Evolutionary conservation across 2,113 vertebrate genomes (phyloP).

Genomic region (Hipposideros armiger): DNA sequence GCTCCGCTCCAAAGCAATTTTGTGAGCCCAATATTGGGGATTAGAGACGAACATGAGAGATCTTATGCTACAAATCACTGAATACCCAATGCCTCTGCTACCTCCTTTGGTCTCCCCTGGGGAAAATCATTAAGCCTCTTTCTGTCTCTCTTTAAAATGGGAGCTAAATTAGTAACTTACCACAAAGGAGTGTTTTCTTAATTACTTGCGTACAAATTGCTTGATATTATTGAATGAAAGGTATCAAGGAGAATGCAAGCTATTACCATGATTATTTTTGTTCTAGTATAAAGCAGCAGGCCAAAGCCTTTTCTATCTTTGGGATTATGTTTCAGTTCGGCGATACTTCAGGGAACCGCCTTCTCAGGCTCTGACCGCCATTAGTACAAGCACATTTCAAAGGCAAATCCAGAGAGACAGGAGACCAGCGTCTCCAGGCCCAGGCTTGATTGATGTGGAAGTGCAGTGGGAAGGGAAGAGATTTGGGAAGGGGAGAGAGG

Average conservation of each 20-base stretch:
- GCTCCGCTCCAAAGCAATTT: constrained; percentile 73
- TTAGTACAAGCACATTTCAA: constrained; percentile 64
- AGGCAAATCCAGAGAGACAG: background rate
- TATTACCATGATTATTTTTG: constrained; percentile 76
- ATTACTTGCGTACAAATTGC: constrained; percentile 77
- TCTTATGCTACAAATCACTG: constrained; percentile 75
- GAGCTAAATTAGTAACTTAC: constrained; percentile 79
- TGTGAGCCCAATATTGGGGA: constrained; percentile 78
- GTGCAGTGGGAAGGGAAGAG: background rate
- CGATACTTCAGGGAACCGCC: constrained; percentile 62
- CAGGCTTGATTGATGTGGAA: background rate
- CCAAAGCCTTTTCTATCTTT: constrained; percentile 66
- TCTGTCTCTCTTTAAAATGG: constrained; percentile 81
- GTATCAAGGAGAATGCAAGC: constrained; percentile 70
- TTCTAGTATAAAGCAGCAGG: constrained; percentile 66
- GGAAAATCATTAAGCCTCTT: constrained; percentile 79
- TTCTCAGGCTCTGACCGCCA: constrained; percentile 23
- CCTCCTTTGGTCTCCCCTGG: constrained; percentile 64
- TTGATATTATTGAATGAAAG: constrained; percentile 77
- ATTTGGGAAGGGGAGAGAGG: background rate
- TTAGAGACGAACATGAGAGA: constrained; percentile 71
- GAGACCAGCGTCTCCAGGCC: background rate
- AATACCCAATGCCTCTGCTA: constrained; percentile 53
- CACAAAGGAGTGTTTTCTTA: constrained; percentile 80
- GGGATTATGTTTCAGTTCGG: constrained; percentile 66